Evolutionary conservation across 2,797 vertebrate species (phyloP).

Genomic region (Uromys caudimaculatus): DNA sequence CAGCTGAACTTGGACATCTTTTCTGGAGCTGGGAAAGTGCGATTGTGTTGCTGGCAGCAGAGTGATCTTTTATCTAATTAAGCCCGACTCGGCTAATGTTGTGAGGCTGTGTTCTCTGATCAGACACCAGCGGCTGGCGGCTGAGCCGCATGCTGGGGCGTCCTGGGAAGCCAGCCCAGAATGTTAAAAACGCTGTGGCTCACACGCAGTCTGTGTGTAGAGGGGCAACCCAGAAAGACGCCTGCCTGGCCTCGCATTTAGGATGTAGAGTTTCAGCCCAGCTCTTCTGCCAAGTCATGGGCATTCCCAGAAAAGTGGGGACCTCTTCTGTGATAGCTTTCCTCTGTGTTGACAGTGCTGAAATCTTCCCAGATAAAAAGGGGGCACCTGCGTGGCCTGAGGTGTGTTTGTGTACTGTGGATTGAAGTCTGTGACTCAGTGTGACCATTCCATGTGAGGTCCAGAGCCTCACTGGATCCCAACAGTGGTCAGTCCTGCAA

Average conservation of each 20-base stretch:
- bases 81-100: neutral
- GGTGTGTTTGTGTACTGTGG: neutral
- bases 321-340: neutral
- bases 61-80: constrained; percentile 34
- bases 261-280: neutral
- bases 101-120: constrained; percentile 14
- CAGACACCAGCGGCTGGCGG: neutral
- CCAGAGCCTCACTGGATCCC: neutral
- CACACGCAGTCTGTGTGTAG: rapidly evolving
- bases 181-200: neutral
- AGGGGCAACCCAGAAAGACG: neutral
- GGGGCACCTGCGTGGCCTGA: neutral
- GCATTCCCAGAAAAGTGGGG: no score
- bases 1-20: rapidly evolving
- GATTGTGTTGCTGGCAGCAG: neutral
- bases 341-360: neutral
- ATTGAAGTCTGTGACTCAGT: neutral
- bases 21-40: neutral
- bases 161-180: neutral
- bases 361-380: neutral
- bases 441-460: neutral
- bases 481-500: no score
- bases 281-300: neutral
- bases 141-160: neutral
- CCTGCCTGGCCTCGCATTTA: neutral